These are phyloP conservation scores for Phania funesta DNA, from an alignment of 2,888 invertebrate genomes.

Conservation along the genomic window DNA sequence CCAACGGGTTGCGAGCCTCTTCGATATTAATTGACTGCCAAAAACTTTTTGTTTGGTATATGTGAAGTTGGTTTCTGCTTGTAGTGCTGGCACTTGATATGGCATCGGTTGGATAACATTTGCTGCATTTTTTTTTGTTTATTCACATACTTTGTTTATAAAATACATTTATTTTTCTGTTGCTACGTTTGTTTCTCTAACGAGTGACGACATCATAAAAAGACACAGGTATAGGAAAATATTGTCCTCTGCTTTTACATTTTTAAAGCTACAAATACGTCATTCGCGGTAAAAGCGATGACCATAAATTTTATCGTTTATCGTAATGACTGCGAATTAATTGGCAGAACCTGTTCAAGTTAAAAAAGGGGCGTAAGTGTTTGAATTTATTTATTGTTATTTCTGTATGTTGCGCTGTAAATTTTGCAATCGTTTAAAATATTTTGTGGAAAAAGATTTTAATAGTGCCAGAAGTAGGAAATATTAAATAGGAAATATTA, in stretches of 20 bases:
- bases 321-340: not conserved
- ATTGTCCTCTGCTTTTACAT: not conserved
- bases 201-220: not conserved
- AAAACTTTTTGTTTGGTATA: conserved; percentile 17
- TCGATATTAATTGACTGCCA: conserved; percentile 62
- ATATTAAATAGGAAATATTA: too few relatives aligned
- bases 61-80: conserved; percentile 43
- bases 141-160: not conserved
- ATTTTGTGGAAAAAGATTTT: too few relatives aligned
- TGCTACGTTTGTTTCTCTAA: not conserved
- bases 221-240: not conserved
- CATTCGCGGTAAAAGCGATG: not conserved
- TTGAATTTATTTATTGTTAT: not conserved
- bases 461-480: too few relatives aligned
- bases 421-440: not conserved
- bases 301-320: not conserved
- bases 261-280: not conserved
- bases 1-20: conserved; percentile 59
- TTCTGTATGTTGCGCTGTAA: not conserved
- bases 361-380: conserved; percentile 5
- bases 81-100: not conserved
- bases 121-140: conserved; percentile 1
- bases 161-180: not conserved
- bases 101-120: conserved; percentile 53
- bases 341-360: conserved; percentile 28